These are phyloP conservation scores for Pangasianodon gigas DNA, from an alignment of 2,113 vertebrate genomes.

Conservation along the genomic window DNA sequence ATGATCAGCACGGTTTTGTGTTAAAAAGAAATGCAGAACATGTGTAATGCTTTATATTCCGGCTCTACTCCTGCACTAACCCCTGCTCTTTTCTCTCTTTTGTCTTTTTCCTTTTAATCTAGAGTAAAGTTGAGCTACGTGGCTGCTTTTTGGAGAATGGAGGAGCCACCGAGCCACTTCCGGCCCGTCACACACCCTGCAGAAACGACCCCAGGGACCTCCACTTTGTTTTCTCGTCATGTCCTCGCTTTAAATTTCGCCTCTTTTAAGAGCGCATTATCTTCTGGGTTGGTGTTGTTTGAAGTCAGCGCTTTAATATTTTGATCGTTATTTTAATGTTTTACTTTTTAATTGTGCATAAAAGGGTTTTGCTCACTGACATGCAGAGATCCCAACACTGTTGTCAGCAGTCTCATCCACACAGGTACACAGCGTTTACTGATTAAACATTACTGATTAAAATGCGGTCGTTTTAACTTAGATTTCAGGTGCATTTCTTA, in stretches of 20 bases:
- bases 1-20: not conserved
- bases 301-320: slow-evolving; percentile 41
- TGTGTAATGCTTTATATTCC: not conserved
- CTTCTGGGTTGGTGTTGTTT: slow-evolving; percentile 15
- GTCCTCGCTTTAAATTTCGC: slow-evolving; percentile 20
- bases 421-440: not conserved
- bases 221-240: slow-evolving; percentile 25
- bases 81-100: not conserved
- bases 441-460: not conserved
- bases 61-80: not conserved
- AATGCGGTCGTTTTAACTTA: not conserved
- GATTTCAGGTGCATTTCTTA: slow-evolving; percentile 51
- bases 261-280: slow-evolving; percentile 26
- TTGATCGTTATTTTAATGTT: slow-evolving; percentile 17
- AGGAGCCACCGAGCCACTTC: not conserved
- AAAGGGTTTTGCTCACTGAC: not conserved
- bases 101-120: slow-evolving; percentile 6
- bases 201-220: slow-evolving; percentile 37
- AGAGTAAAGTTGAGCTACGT: slow-evolving; percentile 52
- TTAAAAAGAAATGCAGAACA: not conserved
- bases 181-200: slow-evolving; percentile 14
- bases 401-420: not conserved
- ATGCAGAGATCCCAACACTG: not conserved
- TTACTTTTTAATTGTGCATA: slow-evolving; percentile 5
- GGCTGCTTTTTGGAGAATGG: slow-evolving; percentile 8